phyloP scores from a whole-genome alignment of 2,113 vertebrate species.

The Vulpes ferrilata region DNA sequence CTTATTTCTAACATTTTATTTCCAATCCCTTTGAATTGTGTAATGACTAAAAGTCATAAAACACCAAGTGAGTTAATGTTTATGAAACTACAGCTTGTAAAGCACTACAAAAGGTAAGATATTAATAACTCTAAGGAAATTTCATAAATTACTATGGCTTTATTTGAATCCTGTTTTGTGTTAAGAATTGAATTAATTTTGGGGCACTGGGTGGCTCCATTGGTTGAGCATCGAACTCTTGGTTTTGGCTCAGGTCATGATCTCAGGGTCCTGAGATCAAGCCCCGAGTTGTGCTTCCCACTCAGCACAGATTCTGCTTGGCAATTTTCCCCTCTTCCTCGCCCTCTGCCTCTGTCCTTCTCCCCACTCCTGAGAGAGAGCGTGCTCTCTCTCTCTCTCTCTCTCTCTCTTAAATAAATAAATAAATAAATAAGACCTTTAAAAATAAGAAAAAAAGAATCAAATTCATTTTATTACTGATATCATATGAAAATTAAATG shows the following conservation, averaged over 20 bases:
- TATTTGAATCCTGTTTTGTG: background rate
- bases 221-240: background rate
- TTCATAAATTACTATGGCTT: background rate
- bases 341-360: too few relatives aligned
- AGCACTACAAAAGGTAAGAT: background rate
- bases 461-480: constrained; percentile 39
- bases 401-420: background rate
- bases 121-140: background rate
- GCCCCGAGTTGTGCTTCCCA: background rate
- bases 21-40: background rate
- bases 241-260: background rate
- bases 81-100: constrained; percentile 30
- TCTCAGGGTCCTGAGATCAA: background rate
- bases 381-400: background rate
- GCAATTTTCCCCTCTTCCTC: background rate
- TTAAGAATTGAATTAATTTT: background rate
- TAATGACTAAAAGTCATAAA: constrained; percentile 34
- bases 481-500: background rate
- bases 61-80: background rate
- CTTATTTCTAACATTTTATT: constrained; percentile 30
- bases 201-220: too few relatives aligned
- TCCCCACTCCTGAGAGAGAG: background rate
- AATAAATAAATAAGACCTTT: background rate
- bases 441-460: background rate
- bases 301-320: background rate